These are phyloP conservation scores for Lottia scabra DNA, from an alignment of 2,888 invertebrate species.

Conservation along the genomic window DNA sequence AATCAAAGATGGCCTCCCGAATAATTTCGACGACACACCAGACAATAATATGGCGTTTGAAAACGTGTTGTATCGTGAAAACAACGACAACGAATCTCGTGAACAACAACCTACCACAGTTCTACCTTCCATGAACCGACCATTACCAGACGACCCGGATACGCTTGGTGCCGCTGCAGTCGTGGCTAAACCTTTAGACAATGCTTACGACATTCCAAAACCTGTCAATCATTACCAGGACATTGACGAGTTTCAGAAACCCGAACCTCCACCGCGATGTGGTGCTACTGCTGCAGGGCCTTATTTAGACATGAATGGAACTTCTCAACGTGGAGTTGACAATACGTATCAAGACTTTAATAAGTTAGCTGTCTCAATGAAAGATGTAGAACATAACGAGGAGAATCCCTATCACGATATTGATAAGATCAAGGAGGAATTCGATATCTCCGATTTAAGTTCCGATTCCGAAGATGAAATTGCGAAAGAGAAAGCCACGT, in stretches of 20 bases:
- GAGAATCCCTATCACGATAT: conserved; percentile 17
- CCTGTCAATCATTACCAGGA: background rate
- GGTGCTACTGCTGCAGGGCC: background rate
- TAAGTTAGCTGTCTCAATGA: background rate
- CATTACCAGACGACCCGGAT: too few relatives aligned
- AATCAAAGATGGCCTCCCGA: background rate
- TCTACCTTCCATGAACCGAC: too few relatives aligned
- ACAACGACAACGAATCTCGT: background rate
- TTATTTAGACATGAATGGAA: background rate
- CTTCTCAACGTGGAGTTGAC: background rate
- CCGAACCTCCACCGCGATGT: background rate
- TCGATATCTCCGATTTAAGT: background rate
- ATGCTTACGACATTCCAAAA: background rate
- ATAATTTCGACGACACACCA: background rate
- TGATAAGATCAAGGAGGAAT: conserved; percentile 1
- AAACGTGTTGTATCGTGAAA: conserved; percentile 9
- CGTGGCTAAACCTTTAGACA: background rate
- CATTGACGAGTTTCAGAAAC: background rate
- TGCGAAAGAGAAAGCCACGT: background rate
- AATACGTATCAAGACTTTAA: background rate
- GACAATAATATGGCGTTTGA: conserved; percentile 14
- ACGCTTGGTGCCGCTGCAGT: background rate
- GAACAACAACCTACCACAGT: background rate
- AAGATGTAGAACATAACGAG: background rate
- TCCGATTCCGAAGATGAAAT: background rate